These are phyloP conservation scores for Cottus gobio DNA, from an alignment of 2,113 vertebrate genomes.

Conservation along the genomic window DNA sequence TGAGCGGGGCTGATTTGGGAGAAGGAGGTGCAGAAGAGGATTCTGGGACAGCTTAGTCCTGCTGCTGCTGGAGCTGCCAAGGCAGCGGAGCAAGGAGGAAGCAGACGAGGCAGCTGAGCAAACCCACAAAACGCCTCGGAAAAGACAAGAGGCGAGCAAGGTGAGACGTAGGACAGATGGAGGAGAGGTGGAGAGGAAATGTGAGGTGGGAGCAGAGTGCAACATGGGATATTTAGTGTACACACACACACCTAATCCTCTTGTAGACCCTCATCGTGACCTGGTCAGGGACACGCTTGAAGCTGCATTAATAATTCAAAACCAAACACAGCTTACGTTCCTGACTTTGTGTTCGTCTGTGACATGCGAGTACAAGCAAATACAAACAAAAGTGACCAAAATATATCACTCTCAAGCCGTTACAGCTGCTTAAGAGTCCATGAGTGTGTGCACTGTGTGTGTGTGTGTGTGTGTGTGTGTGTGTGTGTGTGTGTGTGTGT, in stretches of 20 bases:
- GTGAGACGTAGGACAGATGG: constrained; percentile 12
- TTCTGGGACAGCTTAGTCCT: constrained; percentile 51
- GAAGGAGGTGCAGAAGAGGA: constrained; percentile 30
- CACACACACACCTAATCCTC: constrained; percentile 34
- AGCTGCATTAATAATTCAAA: constrained; percentile 30
- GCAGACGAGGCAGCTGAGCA: constrained; percentile 56
- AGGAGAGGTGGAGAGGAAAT: constrained; percentile 3
- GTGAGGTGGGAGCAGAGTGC: constrained; percentile 6
- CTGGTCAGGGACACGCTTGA: constrained; percentile 28
- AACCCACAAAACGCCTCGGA: constrained; percentile 39
- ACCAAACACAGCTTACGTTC: constrained; percentile 52
- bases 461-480: background rate
- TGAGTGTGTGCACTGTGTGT: background rate
- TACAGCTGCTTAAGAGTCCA: constrained; percentile 48
- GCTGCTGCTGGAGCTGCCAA: constrained; percentile 38
- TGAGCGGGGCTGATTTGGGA: constrained; percentile 40
- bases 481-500: background rate
- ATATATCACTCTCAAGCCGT: constrained; percentile 83
- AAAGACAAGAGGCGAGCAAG: constrained; percentile 18
- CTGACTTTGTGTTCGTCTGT: constrained; percentile 8
- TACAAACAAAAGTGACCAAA: constrained; percentile 67
- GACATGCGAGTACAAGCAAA: constrained; percentile 20
- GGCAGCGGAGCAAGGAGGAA: constrained; percentile 48
- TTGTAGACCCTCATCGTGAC: constrained; percentile 12
- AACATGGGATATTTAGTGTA: constrained; percentile 8